phyloP scores from a whole-genome alignment of 2,888 invertebrate species.

The Platycheirus albimanus region DNA sequence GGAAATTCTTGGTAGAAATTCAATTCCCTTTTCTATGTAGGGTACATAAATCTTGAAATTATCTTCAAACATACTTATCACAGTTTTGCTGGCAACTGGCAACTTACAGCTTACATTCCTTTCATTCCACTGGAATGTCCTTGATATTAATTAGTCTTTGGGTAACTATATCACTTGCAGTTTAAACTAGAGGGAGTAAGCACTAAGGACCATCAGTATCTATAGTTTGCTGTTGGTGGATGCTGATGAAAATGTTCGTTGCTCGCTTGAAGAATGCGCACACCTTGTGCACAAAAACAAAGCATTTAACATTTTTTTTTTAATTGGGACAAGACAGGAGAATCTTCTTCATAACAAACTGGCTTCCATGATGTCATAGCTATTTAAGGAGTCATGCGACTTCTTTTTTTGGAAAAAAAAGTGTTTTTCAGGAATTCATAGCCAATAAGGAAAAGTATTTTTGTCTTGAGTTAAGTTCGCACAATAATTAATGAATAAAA shows the following conservation, averaged over 20 bases:
- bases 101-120: slow-evolving; percentile 16
- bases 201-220: background rate
- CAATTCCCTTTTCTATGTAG: slow-evolving; percentile 6
- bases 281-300: too few species aligned
- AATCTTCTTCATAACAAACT: slow-evolving; percentile 10
- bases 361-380: background rate
- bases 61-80: slow-evolving; percentile 42
- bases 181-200: slow-evolving; percentile 26
- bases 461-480: background rate
- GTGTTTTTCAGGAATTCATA: background rate
- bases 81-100: slow-evolving; percentile 27
- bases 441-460: background rate
- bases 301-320: too few species aligned
- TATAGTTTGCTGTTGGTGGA: background rate
- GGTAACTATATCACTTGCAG: slow-evolving; percentile 40
- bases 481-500: slow-evolving; percentile 12
- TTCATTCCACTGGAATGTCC: background rate
- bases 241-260: slow-evolving; percentile 3
- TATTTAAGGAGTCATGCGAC: background rate
- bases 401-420: background rate
- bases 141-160: slow-evolving; percentile 52
- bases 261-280: background rate
- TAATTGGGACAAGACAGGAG: too few species aligned
- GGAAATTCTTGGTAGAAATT: slow-evolving; percentile 5
- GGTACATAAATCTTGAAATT: slow-evolving; percentile 43